phyloP scores from a whole-genome alignment of 2,113 vertebrate genomes.

The Ciconia stormi region DNA sequence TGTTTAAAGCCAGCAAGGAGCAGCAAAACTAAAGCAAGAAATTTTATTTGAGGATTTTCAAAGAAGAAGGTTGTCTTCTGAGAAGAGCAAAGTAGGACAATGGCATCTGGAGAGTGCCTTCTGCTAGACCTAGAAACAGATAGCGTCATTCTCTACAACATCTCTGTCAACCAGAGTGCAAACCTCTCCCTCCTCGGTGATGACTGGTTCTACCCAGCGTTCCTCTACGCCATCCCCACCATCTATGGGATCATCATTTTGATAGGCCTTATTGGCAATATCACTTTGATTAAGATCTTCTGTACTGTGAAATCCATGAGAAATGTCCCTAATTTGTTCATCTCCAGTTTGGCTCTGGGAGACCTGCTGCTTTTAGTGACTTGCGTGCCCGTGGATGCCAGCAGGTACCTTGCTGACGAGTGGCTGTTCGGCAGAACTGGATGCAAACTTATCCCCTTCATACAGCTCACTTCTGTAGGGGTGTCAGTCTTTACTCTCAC shows the following conservation, averaged over 20 bases:
- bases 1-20: background rate
- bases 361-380: constrained; percentile 92
- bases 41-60: background rate
- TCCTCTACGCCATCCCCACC: constrained; percentile 83
- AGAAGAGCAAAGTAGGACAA: constrained; percentile 45
- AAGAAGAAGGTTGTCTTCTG: background rate
- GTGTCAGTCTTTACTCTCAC: constrained; percentile 98
- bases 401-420: constrained; percentile 88
- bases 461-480: constrained; percentile 95
- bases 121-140: constrained; percentile 65
- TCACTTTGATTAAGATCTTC: constrained; percentile 94
- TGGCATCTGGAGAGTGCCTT: constrained; percentile 75
- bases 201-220: constrained; percentile 77
- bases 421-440: constrained; percentile 95
- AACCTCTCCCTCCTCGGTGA: constrained; percentile 56
- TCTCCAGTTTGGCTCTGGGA: constrained; percentile 93
- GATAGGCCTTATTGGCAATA: constrained; percentile 90
- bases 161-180: constrained; percentile 61
- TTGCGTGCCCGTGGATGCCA: constrained; percentile 96
- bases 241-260: constrained; percentile 87
- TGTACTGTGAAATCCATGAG: constrained; percentile 89
- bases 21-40: constrained; percentile 6
- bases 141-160: constrained; percentile 57
- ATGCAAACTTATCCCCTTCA: constrained; percentile 95
- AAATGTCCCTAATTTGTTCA: constrained; percentile 92